Evolutionary conservation across 2,113 vertebrate species (phyloP), one percentile per base, ranked within the genome.

Genomic region (Alces alces): DNA sequence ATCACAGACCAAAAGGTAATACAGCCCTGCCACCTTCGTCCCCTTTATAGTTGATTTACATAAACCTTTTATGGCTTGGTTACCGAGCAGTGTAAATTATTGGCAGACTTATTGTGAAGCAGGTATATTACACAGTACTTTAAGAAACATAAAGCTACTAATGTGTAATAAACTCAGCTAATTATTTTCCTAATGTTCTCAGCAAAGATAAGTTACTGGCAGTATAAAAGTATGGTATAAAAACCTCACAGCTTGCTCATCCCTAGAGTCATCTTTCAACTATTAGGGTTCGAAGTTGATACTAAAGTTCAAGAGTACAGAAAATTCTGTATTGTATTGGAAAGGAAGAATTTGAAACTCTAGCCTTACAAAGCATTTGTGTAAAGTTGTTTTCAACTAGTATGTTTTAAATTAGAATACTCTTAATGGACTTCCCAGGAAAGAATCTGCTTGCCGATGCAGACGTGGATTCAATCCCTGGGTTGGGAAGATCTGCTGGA

Each of bases 1-100:
- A 98, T 98, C 99, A 99, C 39, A 99, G 99, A 21, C 99, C 99
- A 92, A 99, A 99, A 99, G 99, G 99, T 99, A 98, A 98, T 11
- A 28, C 11, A 89, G 17, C 16, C 83, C 83, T 95, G 47, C 50
- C 88, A 78, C 1, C 23, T 33, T 61, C 9, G 2, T 84, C n/a
- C 33, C 64, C 43, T 92, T 84, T 47, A 30, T 52, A 47, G 36
- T 58, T 47, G 61, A 45, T 55, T 50, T 52, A 76, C 47, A 79
- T 57, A 91, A 66, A 45, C 12, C 23, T 17, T 55, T 43, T 86
- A 19, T 84, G 36, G 19, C 76, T 95, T 93, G 47, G 14, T 95
- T 90, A 92, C 6, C 0, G 94, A 64, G 28, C 28, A 36, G 1
- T 66, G 30, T 88, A 79, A 82, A 58, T 96, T 94, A 70, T 13